These are phyloP conservation scores for Natrix natrix DNA, from an alignment of 2,797 vertebrate genomes.

Conservation along the genomic window DNA sequence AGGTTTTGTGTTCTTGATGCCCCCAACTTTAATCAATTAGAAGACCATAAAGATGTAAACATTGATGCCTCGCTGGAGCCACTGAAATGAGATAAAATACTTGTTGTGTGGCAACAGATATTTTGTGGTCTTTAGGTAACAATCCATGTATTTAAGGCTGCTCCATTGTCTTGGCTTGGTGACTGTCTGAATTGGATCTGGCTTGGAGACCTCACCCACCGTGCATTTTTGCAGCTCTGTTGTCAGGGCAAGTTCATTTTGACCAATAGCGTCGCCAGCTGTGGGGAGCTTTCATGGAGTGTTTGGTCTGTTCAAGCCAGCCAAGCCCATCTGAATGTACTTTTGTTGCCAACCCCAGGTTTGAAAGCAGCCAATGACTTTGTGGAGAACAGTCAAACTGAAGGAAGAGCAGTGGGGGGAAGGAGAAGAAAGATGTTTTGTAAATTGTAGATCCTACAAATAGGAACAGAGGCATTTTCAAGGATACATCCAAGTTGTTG, in stretches of 20 bases:
- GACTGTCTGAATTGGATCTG: not conserved
- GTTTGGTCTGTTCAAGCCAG: not conserved
- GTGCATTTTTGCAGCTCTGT: not conserved
- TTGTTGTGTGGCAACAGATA: not conserved
- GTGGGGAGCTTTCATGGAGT: not conserved
- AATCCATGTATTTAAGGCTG: not conserved
- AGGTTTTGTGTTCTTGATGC: not conserved
- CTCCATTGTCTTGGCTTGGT: not conserved
- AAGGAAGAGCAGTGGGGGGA: not conserved
- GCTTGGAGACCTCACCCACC: not conserved
- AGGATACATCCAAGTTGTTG: not conserved
- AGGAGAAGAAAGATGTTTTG: not conserved
- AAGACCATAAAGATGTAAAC: not conserved
- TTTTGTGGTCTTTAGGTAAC: not conserved
- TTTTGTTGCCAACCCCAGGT: not conserved
- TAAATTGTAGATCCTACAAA: not conserved
- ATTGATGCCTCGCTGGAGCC: not conserved
- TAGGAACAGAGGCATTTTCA: not conserved
- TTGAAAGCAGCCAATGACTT: constrained; percentile 4
- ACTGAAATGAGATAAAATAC: not conserved
- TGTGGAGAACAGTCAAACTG: not conserved
- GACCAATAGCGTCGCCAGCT: not conserved
- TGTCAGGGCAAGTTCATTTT: not conserved
- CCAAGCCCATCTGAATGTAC: constrained; percentile 12
- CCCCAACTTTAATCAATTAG: not conserved